These are phyloP conservation scores for Idaea aversata DNA, from an alignment of 2,888 invertebrate genomes.

Conservation along the genomic window DNA sequence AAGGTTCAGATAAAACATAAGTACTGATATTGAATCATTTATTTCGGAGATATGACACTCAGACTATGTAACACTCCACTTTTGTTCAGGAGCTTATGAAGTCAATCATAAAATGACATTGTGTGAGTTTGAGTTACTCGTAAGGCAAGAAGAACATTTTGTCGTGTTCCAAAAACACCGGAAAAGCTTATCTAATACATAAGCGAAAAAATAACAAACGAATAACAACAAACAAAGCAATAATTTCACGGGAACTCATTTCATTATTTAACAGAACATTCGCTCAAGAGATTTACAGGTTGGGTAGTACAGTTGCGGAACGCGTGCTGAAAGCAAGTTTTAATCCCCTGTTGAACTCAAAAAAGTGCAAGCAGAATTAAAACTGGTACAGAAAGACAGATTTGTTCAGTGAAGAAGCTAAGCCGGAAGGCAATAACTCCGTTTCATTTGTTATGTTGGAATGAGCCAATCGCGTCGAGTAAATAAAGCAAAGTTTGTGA, in stretches of 20 bases:
- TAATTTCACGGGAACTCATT: not conserved
- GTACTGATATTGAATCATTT: too few species aligned
- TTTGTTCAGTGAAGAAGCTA: conserved; percentile 55
- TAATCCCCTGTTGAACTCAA: conserved; percentile 12
- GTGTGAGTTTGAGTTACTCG: not conserved
- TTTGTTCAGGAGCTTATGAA: not conserved
- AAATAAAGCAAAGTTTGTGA: conserved; percentile 71
- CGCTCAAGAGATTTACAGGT: conserved; percentile 2
- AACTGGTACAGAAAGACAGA: conserved; percentile 28
- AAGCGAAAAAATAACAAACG: conserved; percentile 1
- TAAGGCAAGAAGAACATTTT: not conserved
- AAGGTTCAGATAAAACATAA: too few species aligned
- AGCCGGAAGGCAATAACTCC: conserved; percentile 65
- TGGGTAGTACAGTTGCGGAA: conserved; percentile 5
- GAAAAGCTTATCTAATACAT: not conserved
- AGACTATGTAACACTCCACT: not conserved
- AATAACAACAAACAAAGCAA: conserved; percentile 2
- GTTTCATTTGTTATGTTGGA: conserved; percentile 69
- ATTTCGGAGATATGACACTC: too few species aligned
- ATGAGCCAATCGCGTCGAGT: conserved; percentile 69
- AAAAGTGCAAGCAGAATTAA: conserved; percentile 32
- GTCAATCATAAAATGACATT: not conserved
- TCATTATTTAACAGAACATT: not conserved
- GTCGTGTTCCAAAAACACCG: not conserved
- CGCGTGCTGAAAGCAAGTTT: not conserved